Base-by-base conservation (phyloP, 2,888 invertebrate genomes). In the Morpho helenor region DNA sequence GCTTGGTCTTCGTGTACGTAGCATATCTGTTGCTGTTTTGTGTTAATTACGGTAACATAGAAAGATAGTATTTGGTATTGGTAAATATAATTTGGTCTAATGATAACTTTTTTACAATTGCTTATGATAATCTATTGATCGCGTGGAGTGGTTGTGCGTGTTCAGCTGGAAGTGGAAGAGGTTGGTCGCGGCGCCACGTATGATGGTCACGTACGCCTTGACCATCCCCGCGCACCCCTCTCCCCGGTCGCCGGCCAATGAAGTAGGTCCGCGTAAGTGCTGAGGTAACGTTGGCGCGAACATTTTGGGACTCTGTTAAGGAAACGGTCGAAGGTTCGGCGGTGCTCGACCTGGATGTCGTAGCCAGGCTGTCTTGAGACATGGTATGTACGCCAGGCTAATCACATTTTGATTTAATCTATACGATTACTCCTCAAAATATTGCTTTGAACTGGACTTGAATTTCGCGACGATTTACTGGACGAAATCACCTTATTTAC, bases 401-500 rank as follows among this genome's bases (percentile, higher is more conserved):
- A 23, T 72, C 72, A 6, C 74, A 70, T 41, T 81, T 66, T 42
- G 85, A 81, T 1, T 75, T 70, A 16, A 59, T 82, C 82, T 6
- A 64, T 76, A 66, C 67, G 79, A 72, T 62, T 83, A 69, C 57
- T 69, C 64, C 87, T 82, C 48, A 69, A 42, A 42, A 74, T 74
- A 1, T 91, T 80, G 63, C 84, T 80, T 75, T 91, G 91, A 2
- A 93, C 91, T 1, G 94, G 94, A 69, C 94, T 94, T 2, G 94
- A 93, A 61, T 94, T 94, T 8, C 94, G 87, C 0, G 94, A 94
- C 0, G 94, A 94, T 68, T 94, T 94, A 50, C 92, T 93, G 0
- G 93, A 93, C 0, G 93, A 93, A 10, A 91, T 82, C 73, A 91
- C 84, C 63, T 87, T 89, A 46, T 88, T 84, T 22, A 82, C 76